phyloP scores from a whole-genome alignment of 2,888 invertebrate genomes.

The Orthonevra nobilis region DNA sequence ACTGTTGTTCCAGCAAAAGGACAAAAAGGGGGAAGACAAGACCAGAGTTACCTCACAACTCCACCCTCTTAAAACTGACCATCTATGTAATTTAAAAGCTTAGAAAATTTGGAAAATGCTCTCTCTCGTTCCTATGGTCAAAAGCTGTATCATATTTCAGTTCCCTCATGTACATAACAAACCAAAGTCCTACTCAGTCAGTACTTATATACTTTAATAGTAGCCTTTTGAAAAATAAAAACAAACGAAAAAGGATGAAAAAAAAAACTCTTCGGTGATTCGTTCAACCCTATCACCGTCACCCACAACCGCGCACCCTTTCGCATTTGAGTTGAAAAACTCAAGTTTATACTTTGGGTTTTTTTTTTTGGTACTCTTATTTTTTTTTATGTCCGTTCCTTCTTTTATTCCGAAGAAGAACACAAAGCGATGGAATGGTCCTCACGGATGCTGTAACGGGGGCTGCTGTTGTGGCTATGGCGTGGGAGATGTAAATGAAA shows the following conservation, averaged over 20 bases:
- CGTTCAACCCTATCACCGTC: constrained; percentile 71
- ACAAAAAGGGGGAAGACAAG: constrained; percentile 54
- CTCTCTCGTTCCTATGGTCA: constrained; percentile 56
- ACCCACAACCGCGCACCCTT: constrained; percentile 64
- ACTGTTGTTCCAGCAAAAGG: constrained; percentile 31
- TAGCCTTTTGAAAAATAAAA: constrained; percentile 69
- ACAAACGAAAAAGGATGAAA: constrained; percentile 37
- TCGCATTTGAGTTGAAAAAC: constrained; percentile 67
- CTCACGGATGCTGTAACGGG: constrained; percentile 42
- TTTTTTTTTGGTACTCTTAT: too few species aligned
- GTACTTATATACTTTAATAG: constrained; percentile 70
- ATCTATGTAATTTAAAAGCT: constrained; percentile 70
- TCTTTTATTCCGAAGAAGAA: constrained; percentile 61
- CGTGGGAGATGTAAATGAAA: constrained; percentile 73
- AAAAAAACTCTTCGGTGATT: constrained; percentile 65
- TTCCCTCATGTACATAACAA: constrained; percentile 60
- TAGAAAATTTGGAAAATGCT: constrained; percentile 51
- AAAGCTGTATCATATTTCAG: constrained; percentile 70
- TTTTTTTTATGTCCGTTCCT: constrained; percentile 35
- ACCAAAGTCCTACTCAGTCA: constrained; percentile 59
- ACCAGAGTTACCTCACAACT: constrained; percentile 44
- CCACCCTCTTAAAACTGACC: constrained; percentile 64
- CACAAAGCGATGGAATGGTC: constrained; percentile 42
- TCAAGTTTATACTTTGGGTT: constrained; percentile 60
- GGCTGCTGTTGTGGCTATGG: constrained; percentile 22